Percentiles rank a stretch among this genome's conserved stretches.
Conservation (phyloP, 2,797 vertebrate genomes). For the Anguilla megastoma region DNA sequence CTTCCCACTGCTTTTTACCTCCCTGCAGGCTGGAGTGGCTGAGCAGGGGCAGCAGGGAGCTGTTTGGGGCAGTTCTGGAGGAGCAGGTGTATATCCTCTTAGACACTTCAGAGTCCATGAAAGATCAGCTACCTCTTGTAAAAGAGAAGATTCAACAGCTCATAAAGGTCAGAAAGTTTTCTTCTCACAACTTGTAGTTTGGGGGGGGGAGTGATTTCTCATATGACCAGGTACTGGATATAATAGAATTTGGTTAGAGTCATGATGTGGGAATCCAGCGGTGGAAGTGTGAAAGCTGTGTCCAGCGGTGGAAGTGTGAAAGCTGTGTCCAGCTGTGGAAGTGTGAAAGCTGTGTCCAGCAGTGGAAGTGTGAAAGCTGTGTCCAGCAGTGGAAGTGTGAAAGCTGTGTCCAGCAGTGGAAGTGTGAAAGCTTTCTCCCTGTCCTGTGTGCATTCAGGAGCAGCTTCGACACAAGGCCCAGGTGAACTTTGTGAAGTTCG, state of each 20-base stretch:
- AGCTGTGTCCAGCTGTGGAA: too few relatives aligned
- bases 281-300: too few relatives aligned
- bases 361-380: neutral
- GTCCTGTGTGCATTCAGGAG: constrained; percentile 64
- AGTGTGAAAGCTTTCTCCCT: neutral
- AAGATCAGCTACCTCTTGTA: constrained; percentile 68
- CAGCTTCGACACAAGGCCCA: constrained; percentile 73
- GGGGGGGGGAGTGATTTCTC: too few relatives aligned
- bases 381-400: too few relatives aligned
- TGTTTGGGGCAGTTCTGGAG: constrained; percentile 71
- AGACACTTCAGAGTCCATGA: constrained; percentile 78
- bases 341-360: neutral
- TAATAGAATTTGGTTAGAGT: neutral
- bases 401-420: neutral
- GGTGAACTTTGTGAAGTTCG: constrained; percentile 79
- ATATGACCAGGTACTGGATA: neutral
- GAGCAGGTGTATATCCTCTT: constrained; percentile 73
- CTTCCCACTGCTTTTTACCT: constrained; percentile 13
- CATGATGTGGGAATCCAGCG: neutral
- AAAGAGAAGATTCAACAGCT: constrained; percentile 74
- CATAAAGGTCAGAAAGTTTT: constrained; percentile 63
- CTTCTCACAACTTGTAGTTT: neutral
- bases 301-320: too few relatives aligned
- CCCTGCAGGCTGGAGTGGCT: constrained; percentile 71
- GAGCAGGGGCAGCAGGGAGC: constrained; percentile 66